Evolutionary conservation across 2,797 vertebrate genomes (phyloP).

Genomic region (Typhlichthys subterraneus): DNA sequence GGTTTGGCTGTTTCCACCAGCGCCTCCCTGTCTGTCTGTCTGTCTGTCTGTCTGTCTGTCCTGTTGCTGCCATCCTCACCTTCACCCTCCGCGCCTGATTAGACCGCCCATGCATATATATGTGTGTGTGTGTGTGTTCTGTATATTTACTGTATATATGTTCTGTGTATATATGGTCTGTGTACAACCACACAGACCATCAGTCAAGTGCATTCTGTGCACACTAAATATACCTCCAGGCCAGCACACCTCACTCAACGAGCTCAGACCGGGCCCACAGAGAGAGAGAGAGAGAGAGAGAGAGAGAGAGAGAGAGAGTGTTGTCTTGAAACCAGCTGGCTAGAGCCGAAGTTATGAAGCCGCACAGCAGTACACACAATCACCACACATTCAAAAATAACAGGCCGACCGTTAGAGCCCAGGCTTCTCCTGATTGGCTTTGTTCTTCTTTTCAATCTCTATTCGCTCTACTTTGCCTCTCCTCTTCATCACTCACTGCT

Average conservation of each 20-base stretch:
- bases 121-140: conserved; percentile 9
- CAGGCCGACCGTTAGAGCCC: neutral
- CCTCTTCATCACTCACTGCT: no score
- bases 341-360: conserved; percentile 58
- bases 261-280: conserved; percentile 44
- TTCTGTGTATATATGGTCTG: conserved; percentile 3
- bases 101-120: no score
- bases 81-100: neutral
- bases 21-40: conserved; percentile 9
- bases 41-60: conserved; percentile 19
- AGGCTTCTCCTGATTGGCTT: no score
- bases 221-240: conserved; percentile 62
- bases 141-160: conserved; percentile 18
- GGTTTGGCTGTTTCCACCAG: conserved; percentile 60
- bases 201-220: conserved; percentile 58
- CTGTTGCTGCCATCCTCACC: conserved; percentile 5
- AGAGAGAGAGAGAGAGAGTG: conserved; percentile 36
- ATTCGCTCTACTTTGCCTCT: no score
- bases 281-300: conserved; percentile 52
- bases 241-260: conserved; percentile 50
- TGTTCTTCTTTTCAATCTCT: no score
- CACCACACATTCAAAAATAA: conserved; percentile 16
- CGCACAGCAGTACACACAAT: conserved; percentile 58
- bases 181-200: neutral
- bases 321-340: conserved; percentile 61